Evolutionary conservation across 2,113 vertebrate genomes (phyloP).

Genomic region (Planiliza haematocheilus): DNA sequence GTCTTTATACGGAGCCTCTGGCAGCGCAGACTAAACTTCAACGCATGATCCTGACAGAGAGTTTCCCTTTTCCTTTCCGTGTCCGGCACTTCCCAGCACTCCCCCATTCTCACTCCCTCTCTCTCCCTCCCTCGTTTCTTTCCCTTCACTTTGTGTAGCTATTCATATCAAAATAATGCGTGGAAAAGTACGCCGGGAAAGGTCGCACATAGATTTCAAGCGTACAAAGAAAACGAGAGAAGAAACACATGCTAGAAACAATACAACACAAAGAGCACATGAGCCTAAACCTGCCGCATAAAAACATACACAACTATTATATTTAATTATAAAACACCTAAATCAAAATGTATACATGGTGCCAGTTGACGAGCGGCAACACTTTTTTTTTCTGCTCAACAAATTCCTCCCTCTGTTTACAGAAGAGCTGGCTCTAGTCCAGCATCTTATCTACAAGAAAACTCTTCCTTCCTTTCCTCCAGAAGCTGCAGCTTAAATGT

Average conservation of each 20-base stretch:
- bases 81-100: slow-evolving; percentile 14
- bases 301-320: background rate
- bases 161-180: background rate
- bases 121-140: background rate
- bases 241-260: background rate
- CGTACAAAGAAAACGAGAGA: background rate
- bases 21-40: slow-evolving; percentile 42
- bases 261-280: slow-evolving; percentile 9
- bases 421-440: slow-evolving; percentile 16
- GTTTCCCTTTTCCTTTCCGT: slow-evolving; percentile 30
- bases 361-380: background rate
- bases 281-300: slow-evolving; percentile 1
- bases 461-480: slow-evolving; percentile 62
- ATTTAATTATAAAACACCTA: background rate
- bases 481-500: background rate
- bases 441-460: slow-evolving; percentile 55
- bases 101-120: background rate
- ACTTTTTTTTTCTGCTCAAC: slow-evolving; percentile 16
- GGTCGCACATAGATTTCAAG: background rate
- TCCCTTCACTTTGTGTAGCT: background rate
- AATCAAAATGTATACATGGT: background rate
- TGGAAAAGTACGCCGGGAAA: background rate
- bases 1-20: slow-evolving; percentile 19
- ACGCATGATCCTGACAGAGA: slow-evolving; percentile 49
- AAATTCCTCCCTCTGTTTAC: background rate